phyloP scores from a whole-genome alignment of 1,140 invertebrate species.

The Drosophila asahinai region DNA sequence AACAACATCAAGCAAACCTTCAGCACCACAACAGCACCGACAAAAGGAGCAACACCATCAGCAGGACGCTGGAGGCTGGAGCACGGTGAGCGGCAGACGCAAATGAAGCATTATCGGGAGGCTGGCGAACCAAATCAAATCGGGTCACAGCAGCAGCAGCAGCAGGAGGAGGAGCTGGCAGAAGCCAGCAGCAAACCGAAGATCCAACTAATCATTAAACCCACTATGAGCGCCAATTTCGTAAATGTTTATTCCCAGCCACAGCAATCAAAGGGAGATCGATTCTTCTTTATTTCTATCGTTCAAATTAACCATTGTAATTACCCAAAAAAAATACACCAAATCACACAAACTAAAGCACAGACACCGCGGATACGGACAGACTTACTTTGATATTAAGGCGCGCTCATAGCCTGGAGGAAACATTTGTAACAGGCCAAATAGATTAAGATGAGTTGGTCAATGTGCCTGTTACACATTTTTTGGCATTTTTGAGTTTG shows the following conservation, averaged over 20 bases:
- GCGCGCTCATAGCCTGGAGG: constrained; percentile 33
- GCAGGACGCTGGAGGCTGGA: constrained; percentile 48
- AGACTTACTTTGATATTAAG: constrained; percentile 45
- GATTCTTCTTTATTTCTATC: constrained; percentile 13
- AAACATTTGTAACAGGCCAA: background rate
- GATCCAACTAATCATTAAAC: constrained; percentile 29
- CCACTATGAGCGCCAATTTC: constrained; percentile 46
- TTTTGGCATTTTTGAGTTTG: constrained; percentile 44
- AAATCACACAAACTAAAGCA: constrained; percentile 12
- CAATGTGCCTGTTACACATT: constrained; percentile 2
- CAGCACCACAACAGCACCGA: constrained; percentile 33
- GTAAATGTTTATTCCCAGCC: constrained; percentile 33
- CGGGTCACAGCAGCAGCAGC: constrained; percentile 40
- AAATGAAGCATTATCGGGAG: constrained; percentile 83
- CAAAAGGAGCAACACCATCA: constrained; percentile 48
- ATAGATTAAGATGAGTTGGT: no score
- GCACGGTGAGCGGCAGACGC: constrained; percentile 58
- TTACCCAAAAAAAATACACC: constrained; percentile 36
- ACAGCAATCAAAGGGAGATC: constrained; percentile 1
- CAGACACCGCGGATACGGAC: background rate
- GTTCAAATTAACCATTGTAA: constrained; percentile 50
- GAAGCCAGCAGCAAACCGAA: constrained; percentile 23
- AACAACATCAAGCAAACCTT: constrained; percentile 20
- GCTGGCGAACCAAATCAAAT: constrained; percentile 71
- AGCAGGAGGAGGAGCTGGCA: constrained; percentile 25